These are phyloP conservation scores for Asteroscopus sphinx DNA, from an alignment of 2,888 invertebrate genomes.

Conservation along the genomic window DNA sequence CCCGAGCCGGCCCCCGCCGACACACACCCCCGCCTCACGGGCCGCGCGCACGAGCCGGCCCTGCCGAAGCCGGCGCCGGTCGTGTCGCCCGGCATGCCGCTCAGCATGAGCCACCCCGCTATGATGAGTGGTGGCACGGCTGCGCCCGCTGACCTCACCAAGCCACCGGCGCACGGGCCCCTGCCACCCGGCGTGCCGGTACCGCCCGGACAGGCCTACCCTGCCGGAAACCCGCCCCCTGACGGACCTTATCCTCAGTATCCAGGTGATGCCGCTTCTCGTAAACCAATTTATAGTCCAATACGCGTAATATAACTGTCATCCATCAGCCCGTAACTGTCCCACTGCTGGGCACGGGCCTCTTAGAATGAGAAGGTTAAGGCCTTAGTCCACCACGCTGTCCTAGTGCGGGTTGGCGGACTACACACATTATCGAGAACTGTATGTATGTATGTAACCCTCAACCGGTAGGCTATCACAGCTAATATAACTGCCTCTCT, in stretches of 20 bases:
- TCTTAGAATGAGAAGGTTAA: too few relatives aligned
- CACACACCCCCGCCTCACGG: slow-evolving; percentile 35
- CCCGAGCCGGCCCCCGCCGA: slow-evolving; percentile 50
- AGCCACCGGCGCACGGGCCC: slow-evolving; percentile 58
- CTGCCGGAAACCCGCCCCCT: slow-evolving; percentile 70
- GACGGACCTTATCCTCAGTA: slow-evolving; percentile 81
- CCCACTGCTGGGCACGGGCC: too few relatives aligned
- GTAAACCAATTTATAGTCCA: background rate
- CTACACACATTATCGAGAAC: too few relatives aligned
- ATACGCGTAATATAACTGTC: too few relatives aligned
- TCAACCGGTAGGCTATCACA: too few relatives aligned
- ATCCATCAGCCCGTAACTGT: too few relatives aligned
- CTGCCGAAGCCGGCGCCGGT: slow-evolving; percentile 51
- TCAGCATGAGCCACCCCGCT: slow-evolving; percentile 69
- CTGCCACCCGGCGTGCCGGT: slow-evolving; percentile 61
- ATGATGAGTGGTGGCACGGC: slow-evolving; percentile 69
- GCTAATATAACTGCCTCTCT: too few relatives aligned
- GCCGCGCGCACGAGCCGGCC: slow-evolving; percentile 33
- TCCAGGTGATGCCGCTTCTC: slow-evolving; percentile 73
- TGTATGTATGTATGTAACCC: too few relatives aligned
- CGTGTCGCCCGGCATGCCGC: slow-evolving; percentile 57
- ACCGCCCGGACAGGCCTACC: slow-evolving; percentile 68
- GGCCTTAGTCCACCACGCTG: too few relatives aligned
- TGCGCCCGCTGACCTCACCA: slow-evolving; percentile 59
- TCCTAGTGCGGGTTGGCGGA: too few relatives aligned